A percentile compares a stretch with the other conserved stretches of the same genome.
Conservation (phyloP, 1,140 invertebrate genomes). For the Hycleus phaleratus region DNA sequence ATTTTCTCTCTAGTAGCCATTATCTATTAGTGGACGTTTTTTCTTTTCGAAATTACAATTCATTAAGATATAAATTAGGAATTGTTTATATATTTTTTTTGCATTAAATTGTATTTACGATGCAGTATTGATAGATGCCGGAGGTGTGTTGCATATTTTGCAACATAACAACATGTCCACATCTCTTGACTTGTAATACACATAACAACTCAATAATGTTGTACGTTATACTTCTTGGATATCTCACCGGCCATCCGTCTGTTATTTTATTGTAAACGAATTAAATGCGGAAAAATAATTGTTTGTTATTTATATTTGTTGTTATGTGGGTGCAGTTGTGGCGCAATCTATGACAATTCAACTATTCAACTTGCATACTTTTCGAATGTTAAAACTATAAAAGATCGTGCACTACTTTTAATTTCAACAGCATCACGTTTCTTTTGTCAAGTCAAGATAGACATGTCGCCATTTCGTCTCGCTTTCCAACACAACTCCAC, state of each 20-base stretch:
- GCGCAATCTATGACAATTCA: conserved; percentile 1
- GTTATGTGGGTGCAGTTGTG: conserved; percentile 18
- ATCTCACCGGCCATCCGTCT: neutral
- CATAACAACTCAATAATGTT: conserved; percentile 1
- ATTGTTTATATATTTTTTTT: too few species aligned
- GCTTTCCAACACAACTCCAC: too few species aligned
- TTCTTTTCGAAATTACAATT: too few species aligned
- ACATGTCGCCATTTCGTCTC: too few species aligned
- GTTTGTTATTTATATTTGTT: neutral
- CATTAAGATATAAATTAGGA: too few species aligned
- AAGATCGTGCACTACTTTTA: conserved; percentile 14
- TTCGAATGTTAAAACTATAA: conserved; percentile 2
- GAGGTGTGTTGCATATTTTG: neutral
- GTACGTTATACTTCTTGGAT: neutral
- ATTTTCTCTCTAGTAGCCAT: too few species aligned
- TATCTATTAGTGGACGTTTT: too few species aligned
- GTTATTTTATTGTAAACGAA: neutral
- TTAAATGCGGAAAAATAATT: neutral
- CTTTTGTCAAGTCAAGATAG: neutral
- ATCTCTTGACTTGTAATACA: neutral
- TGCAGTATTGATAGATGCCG: neutral
- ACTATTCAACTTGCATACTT: neutral
- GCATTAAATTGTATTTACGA: too few species aligned
- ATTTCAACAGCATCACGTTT: conserved; percentile 11
- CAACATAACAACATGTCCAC: neutral